Percentiles rank a stretch among this genome's conserved stretches.
These are phyloP conservation scores for Molossus molossus DNA, from an alignment of 2,797 vertebrate species.

Conservation along the genomic window DNA sequence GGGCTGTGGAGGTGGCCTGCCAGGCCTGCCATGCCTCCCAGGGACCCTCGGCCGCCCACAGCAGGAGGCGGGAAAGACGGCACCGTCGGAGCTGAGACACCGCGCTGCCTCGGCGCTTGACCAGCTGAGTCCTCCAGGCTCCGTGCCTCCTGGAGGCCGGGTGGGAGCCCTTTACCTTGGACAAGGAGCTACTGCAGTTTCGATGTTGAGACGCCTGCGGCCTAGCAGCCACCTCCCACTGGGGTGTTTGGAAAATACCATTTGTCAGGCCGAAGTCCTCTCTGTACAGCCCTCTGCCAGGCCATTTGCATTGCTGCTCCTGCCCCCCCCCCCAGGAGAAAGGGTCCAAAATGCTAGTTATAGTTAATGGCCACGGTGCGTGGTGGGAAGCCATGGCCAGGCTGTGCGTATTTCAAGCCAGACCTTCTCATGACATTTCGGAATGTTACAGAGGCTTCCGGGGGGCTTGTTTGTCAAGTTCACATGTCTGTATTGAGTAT, in stretches of 20 bases:
- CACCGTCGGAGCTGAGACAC: neutral
- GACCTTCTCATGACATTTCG: conserved; percentile 73
- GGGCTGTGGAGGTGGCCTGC: neutral
- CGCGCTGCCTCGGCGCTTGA: neutral
- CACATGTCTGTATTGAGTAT: conserved; percentile 70
- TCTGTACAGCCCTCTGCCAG: neutral
- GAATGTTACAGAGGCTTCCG: conserved; percentile 80
- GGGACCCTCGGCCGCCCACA: conserved; percentile 44
- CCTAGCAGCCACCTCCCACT: neutral
- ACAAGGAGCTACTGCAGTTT: conserved; percentile 7
- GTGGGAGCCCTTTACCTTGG: neutral
- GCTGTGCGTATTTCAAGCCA: conserved; percentile 84
- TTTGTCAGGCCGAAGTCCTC: neutral
- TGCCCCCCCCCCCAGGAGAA: neutral
- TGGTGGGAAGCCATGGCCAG: conserved; percentile 36
- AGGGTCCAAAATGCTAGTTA: neutral
- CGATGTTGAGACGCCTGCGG: neutral
- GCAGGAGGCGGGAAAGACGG: conserved; percentile 57
- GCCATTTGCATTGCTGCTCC: neutral
- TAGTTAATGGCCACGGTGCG: conserved; percentile 70
- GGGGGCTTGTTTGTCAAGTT: conserved; percentile 79
- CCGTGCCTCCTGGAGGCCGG: neutral
- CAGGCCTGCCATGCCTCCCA: neutral
- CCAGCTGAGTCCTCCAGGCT: conserved; percentile 56
- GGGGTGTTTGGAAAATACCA: neutral